Evolutionary conservation across 2,888 invertebrate species (phyloP), one percentile per base, ranked within the genome.

Genomic region (Agrochola litura): DNA sequence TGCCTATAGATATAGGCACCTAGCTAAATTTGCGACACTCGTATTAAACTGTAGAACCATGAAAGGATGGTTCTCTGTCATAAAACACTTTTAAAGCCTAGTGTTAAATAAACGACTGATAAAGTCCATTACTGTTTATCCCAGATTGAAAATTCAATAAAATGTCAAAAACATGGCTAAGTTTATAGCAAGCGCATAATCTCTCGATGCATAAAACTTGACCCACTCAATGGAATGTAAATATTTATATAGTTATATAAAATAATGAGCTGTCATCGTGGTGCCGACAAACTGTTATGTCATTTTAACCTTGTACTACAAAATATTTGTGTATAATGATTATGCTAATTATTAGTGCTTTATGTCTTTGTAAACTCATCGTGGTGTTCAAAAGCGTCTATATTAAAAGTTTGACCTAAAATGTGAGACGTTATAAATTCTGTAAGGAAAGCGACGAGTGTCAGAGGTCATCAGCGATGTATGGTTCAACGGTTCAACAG

Each of bases 401-500:
- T 64, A 60, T 87, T 85, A 89, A 88, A 87, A 91, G 85, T 89
- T 89, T 92, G 92, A 92, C 93, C 93, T 86, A 92, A 93, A 93
- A 94, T 89, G 88, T 81, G 72, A 79, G 77, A 89, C 79, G 84
- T 77, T 37, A 76, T 85, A 82, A 37, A 37, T 87, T 90, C 87
- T 84, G 82, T 90, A 90, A 92, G 90, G 92, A 93, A 94, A 93
- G 91, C 89, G 90, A 90, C 79, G 89, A 88, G 91, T 92, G 94
- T 92, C 94, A 90, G 91, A 93, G 96, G 95, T 96, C 94, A 94
- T 54, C 87, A 56, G 88, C 90, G 90, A 79, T 88, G 91, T 87
- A 85, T 89, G 90, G 92, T 93, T 94, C 93, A 92, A 92, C 89
- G 90, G 93, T 93, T 94, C 93, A 93, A 93, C 90, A 93, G 79